Evolutionary conservation across 2,113 vertebrate species (phyloP).

Genomic region (Sceloporus tristichus): DNA sequence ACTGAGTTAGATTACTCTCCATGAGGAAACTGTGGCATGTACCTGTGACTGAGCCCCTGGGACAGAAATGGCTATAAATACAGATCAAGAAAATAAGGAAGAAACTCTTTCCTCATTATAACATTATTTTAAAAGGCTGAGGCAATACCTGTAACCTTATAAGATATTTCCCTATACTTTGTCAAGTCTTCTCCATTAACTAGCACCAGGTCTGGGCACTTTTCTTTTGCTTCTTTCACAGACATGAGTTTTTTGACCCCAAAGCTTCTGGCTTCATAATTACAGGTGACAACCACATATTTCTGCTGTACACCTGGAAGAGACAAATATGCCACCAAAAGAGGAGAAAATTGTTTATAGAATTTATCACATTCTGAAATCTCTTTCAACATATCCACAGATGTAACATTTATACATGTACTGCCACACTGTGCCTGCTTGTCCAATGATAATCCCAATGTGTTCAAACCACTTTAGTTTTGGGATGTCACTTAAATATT

Average conservation of each 20-base stretch:
- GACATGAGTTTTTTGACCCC: constrained; percentile 88
- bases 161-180: constrained; percentile 89
- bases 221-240: constrained; percentile 85
- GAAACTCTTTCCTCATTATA: background rate
- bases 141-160: constrained; percentile 89
- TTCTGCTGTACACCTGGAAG: constrained; percentile 89
- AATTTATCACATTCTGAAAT: accelerated
- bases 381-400: background rate
- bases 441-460: background rate
- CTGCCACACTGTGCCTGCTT: background rate
- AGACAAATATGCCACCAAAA: background rate
- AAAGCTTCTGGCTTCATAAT: constrained; percentile 87
- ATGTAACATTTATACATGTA: background rate
- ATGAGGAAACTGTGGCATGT: too few species aligned
- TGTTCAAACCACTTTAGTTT: background rate
- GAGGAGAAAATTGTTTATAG: background rate
- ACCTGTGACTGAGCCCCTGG: background rate
- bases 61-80: background rate
- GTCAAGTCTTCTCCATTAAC: constrained; percentile 94
- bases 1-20: background rate
- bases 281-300: constrained; percentile 87
- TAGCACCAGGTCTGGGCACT: constrained; percentile 87
- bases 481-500: too few species aligned
- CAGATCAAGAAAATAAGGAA: background rate
- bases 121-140: background rate